These are phyloP conservation scores for Drosophila rhopaloa DNA, from an alignment of 1,140 invertebrate species.

Conservation along the genomic window DNA sequence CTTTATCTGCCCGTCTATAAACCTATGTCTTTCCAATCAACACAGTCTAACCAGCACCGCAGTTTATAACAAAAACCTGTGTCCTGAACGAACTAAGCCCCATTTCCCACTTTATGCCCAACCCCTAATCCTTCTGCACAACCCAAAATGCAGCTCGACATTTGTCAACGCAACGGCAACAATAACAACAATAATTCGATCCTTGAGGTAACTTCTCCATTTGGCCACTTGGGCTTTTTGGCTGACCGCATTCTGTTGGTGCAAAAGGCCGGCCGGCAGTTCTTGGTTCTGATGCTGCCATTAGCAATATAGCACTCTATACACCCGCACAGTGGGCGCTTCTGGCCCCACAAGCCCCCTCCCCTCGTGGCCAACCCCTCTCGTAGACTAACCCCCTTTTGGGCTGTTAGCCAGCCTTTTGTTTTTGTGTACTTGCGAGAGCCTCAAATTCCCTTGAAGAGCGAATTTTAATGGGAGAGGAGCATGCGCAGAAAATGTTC, in stretches of 20 bases:
- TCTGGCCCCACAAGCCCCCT: slow-evolving; percentile 2
- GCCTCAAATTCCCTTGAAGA: neutral
- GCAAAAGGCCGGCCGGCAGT: slow-evolving; percentile 46
- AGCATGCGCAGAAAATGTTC: slow-evolving; percentile 30
- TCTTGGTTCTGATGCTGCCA: slow-evolving; percentile 42
- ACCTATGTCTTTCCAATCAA: neutral
- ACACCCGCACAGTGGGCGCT: slow-evolving; percentile 29
- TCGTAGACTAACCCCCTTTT: slow-evolving; percentile 30
- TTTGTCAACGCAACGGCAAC: slow-evolving; percentile 39
- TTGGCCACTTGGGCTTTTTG: slow-evolving; percentile 34
- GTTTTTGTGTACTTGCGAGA: slow-evolving; percentile 58
- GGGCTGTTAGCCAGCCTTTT: slow-evolving; percentile 39
- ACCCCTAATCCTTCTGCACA: neutral
- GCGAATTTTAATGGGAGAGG: slow-evolving; percentile 2
- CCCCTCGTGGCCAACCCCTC: neutral
- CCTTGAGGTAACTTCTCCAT: slow-evolving; percentile 30
- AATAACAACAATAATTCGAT: slow-evolving; percentile 22
- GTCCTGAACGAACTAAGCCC: neutral
- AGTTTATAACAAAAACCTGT: neutral
- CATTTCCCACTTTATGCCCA: neutral
- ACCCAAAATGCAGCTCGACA: slow-evolving; percentile 21
- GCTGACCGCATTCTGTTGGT: slow-evolving; percentile 41
- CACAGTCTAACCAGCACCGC: neutral
- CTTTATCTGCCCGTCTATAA: neutral
- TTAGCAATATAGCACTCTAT: slow-evolving; percentile 49